A percentile compares a stretch with the other conserved stretches of the same genome.
phyloP scores from a whole-genome alignment of 2,888 invertebrate genomes.

The Trachelus iudaicus region DNA sequence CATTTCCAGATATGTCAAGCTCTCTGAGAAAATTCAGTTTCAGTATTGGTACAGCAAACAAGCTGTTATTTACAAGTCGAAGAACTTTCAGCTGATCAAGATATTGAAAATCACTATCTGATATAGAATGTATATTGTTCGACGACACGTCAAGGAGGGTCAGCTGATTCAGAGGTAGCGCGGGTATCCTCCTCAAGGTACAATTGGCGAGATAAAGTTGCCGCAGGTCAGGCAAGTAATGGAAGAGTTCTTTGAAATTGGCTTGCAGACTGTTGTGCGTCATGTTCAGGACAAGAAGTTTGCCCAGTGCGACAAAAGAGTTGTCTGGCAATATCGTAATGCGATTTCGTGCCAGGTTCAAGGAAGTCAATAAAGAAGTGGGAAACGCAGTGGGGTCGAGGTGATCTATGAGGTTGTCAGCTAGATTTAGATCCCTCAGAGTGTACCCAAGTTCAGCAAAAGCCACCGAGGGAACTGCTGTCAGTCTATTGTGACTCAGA shows the following conservation, averaged over 20 bases:
- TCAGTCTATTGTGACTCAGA: conserved; percentile 81
- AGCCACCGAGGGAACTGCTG: conserved; percentile 82
- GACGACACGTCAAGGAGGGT: conserved; percentile 83
- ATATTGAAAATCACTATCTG: conserved; percentile 77
- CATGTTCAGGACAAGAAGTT: conserved; percentile 82
- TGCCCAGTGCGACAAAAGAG: conserved; percentile 85
- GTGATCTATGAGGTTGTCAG: conserved; percentile 84
- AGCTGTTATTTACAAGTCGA: conserved; percentile 81
- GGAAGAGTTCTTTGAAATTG: conserved; percentile 82
- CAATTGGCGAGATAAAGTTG: conserved; percentile 81
- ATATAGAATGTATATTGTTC: conserved; percentile 79
- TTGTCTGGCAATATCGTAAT: conserved; percentile 88
- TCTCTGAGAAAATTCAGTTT: conserved; percentile 78
- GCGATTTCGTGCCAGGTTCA: conserved; percentile 84
- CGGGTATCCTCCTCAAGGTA: conserved; percentile 81
- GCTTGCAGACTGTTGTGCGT: conserved; percentile 85
- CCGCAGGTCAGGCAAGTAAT: conserved; percentile 85
- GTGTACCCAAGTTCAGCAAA: conserved; percentile 84
- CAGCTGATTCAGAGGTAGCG: conserved; percentile 81
- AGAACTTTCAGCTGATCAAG: conserved; percentile 78
- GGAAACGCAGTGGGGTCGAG: conserved; percentile 89
- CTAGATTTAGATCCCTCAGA: conserved; percentile 80
- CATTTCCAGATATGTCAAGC: conserved; percentile 85
- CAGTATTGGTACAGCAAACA: conserved; percentile 79
- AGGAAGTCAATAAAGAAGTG: conserved; percentile 80